Percentiles rank a stretch among this genome's conserved stretches.
Evolutionary conservation across 2,888 invertebrate species (phyloP).

Genomic region (Urechis unicinctus): DNA sequence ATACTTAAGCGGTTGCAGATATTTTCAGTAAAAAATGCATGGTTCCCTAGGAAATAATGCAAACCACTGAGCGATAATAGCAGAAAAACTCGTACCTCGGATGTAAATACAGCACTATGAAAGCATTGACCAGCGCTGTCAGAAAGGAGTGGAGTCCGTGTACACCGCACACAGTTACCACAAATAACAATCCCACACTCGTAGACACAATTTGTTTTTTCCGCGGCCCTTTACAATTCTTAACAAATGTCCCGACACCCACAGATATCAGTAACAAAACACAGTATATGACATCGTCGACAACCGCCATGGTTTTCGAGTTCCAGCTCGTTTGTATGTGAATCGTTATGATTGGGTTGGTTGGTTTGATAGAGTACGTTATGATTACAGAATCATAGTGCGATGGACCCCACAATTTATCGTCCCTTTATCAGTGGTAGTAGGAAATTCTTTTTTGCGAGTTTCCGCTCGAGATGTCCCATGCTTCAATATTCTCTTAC

Average conservation of each 20-base stretch:
- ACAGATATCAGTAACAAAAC: constrained; percentile 31
- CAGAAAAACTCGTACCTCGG: constrained; percentile 12
- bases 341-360: background rate
- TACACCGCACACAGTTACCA: constrained; percentile 26
- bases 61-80: too few relatives aligned
- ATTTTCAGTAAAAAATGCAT: too few relatives aligned
- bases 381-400: background rate
- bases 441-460: background rate
- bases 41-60: too few relatives aligned
- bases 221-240: constrained; percentile 20
- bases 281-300: constrained; percentile 36
- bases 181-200: constrained; percentile 23
- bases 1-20: too few relatives aligned
- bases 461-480: too few relatives aligned
- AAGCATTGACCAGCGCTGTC: constrained; percentile 32
- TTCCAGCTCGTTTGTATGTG: too few relatives aligned
- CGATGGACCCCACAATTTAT: background rate
- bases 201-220: constrained; percentile 24
- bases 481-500: too few relatives aligned
- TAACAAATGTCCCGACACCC: constrained; percentile 28
- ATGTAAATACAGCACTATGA: constrained; percentile 23
- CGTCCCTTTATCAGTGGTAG: background rate
- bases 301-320: too few relatives aligned
- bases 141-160: constrained; percentile 31
- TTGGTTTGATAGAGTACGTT: constrained; percentile 2